phyloP scores from a whole-genome alignment of 1,140 invertebrate genomes.

The Drosophila parvula region DNA sequence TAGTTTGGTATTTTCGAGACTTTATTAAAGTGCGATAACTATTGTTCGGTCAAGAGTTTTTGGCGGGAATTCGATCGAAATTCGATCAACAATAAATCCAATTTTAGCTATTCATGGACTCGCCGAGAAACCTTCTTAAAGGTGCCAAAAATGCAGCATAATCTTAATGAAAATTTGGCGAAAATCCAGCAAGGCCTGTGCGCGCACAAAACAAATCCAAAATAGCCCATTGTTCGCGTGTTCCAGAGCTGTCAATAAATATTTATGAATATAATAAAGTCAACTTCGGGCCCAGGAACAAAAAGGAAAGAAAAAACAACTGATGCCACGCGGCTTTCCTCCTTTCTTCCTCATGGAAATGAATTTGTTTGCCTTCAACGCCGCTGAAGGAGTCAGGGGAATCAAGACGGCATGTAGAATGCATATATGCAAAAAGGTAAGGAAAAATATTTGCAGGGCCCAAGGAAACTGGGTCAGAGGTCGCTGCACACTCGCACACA shows the following conservation, averaged over 20 bases:
- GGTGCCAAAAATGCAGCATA: constrained; percentile 31
- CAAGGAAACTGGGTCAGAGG: constrained; percentile 68
- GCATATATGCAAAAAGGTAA: constrained; percentile 63
- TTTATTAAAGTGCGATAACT: constrained; percentile 57
- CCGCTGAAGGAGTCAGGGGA: constrained; percentile 46
- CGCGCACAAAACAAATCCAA: constrained; percentile 24
- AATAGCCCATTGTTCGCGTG: constrained; percentile 34
- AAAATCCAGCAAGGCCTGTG: constrained; percentile 37
- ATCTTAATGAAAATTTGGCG: constrained; percentile 48
- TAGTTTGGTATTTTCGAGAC: constrained; percentile 29
- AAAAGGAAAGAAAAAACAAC: constrained; percentile 6
- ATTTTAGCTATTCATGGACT: constrained; percentile 9
- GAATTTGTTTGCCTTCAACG: constrained; percentile 64
- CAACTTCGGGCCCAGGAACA: constrained; percentile 40
- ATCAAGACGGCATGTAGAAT: constrained; percentile 15
- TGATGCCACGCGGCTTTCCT: constrained; percentile 64
- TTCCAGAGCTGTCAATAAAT: constrained; percentile 68
- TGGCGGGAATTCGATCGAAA: constrained; percentile 15
- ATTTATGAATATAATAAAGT: constrained; percentile 76
- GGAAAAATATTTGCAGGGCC: constrained; percentile 67
- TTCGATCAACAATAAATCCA: constrained; percentile 10
- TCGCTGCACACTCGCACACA: constrained; percentile 43
- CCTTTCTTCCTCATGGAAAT: constrained; percentile 43
- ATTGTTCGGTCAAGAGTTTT: constrained; percentile 4
- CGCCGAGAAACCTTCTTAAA: constrained; percentile 3